Evolutionary conservation across 2,113 vertebrate species (phyloP).

Genomic region (Leucosticte australis): DNA sequence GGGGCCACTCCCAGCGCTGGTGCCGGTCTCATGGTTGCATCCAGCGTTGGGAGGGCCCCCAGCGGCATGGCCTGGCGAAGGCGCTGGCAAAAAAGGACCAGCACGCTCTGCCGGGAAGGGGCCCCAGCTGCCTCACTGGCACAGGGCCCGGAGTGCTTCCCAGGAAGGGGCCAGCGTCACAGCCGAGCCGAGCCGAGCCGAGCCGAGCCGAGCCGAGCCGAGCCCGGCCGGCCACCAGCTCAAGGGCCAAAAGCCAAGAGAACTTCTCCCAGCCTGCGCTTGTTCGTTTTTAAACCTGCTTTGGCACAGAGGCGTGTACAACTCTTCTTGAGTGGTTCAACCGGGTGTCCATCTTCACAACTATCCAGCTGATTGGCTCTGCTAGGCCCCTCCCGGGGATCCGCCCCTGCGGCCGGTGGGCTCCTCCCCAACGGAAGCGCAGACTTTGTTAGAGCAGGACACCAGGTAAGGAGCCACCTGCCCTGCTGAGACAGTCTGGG

Average conservation of each 20-base stretch:
- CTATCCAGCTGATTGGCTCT: not conserved
- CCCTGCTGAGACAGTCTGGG: not conserved
- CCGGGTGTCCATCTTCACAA: not conserved
- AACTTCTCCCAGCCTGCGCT: rapidly evolving
- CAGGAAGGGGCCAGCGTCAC: rapidly evolving
- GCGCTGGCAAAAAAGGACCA: not conserved
- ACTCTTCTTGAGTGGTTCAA: not conserved
- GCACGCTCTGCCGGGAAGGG: rapidly evolving
- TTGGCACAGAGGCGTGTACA: not conserved
- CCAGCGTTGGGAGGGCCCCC: not conserved
- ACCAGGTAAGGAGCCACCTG: not conserved
- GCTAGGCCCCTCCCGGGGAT: not conserved
- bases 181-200: no score
- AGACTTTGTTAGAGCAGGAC: not conserved
- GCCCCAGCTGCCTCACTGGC: not conserved
- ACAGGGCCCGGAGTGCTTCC: rapidly evolving
- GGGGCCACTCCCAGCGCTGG: not conserved
- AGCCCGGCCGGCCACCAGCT: no score
- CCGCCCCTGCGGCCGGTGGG: rapidly evolving
- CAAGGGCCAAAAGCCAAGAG: rapidly evolving
- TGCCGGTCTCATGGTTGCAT: rapidly evolving
- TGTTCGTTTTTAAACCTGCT: rapidly evolving
- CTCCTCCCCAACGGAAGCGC: rapidly evolving
- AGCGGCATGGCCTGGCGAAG: rapidly evolving
- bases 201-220: no score